These are phyloP conservation scores for Circaetus cinerascens DNA, from an alignment of 2,113 vertebrate species.

Conservation along the genomic window DNA sequence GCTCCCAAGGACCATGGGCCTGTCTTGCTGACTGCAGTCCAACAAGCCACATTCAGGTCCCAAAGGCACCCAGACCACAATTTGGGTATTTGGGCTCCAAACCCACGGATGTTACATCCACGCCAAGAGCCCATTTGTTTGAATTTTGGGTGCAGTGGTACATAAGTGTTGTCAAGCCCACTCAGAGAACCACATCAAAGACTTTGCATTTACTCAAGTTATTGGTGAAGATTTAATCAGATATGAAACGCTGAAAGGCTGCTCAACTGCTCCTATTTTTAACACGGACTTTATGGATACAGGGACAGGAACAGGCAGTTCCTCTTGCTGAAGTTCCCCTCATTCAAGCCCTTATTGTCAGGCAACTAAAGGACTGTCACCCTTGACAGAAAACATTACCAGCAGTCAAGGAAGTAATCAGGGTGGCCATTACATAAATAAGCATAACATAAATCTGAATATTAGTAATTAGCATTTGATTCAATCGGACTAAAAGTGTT, in stretches of 20 bases:
- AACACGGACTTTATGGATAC: background rate
- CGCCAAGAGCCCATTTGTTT: background rate
- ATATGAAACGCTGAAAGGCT: background rate
- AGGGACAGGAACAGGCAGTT: background rate
- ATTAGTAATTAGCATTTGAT: slow-evolving; percentile 47
- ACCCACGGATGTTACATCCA: fast-evolving
- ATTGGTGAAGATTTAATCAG: background rate
- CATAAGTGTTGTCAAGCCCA: background rate
- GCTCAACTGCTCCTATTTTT: background rate
- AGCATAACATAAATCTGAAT: slow-evolving; percentile 34
- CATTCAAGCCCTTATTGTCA: background rate
- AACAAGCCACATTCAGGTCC: background rate
- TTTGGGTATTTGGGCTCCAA: background rate
- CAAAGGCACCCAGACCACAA: background rate
- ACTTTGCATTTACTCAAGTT: background rate
- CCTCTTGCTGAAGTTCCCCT: background rate
- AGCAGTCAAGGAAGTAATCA: slow-evolving; percentile 23
- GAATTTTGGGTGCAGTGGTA: background rate
- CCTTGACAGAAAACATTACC: background rate
- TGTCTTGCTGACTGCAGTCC: background rate
- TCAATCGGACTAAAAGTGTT: background rate
- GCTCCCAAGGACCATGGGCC: background rate
- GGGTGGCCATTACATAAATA: slow-evolving; percentile 28
- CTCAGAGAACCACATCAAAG: background rate
- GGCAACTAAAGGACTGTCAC: background rate